These are phyloP conservation scores for Hesperia comma DNA, from an alignment of 2,888 invertebrate species.

Conservation along the genomic window DNA sequence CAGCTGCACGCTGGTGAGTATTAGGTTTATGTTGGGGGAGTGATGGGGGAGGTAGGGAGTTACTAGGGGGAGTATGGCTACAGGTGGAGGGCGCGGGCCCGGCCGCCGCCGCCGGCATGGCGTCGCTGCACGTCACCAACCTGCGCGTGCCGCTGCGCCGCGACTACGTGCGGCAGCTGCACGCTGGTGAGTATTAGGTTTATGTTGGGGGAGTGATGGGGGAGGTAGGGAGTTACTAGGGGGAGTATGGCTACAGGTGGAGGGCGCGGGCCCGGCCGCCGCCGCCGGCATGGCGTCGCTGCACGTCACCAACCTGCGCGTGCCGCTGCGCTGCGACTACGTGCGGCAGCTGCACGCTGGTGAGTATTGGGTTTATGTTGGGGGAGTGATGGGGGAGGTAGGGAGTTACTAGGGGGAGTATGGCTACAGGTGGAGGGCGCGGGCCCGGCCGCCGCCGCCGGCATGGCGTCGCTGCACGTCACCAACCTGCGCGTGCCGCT, in stretches of 20 bases:
- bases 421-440: too few relatives aligned
- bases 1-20: slow-evolving; percentile 87
- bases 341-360: slow-evolving; percentile 89
- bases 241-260: slow-evolving; percentile 93
- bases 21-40: too few relatives aligned
- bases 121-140: slow-evolving; percentile 90
- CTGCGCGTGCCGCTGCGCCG: slow-evolving; percentile 92
- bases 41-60: too few relatives aligned
- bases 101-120: slow-evolving; percentile 78
- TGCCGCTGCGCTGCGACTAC: slow-evolving; percentile 94
- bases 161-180: slow-evolving; percentile 90
- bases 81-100: slow-evolving; percentile 91
- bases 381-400: too few relatives aligned
- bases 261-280: slow-evolving; percentile 87
- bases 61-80: too few relatives aligned
- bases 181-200: slow-evolving; percentile 85
- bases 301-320: slow-evolving; percentile 90
- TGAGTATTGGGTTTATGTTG: slow-evolving; percentile 58
- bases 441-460: too few relatives aligned
- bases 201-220: too few relatives aligned
- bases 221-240: too few relatives aligned
- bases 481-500: too few relatives aligned
- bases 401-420: too few relatives aligned
- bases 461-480: too few relatives aligned
- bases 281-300: slow-evolving; percentile 85